Conservation (phyloP, 2,888 invertebrate species). For the Bruchidius siliquastri region DNA sequence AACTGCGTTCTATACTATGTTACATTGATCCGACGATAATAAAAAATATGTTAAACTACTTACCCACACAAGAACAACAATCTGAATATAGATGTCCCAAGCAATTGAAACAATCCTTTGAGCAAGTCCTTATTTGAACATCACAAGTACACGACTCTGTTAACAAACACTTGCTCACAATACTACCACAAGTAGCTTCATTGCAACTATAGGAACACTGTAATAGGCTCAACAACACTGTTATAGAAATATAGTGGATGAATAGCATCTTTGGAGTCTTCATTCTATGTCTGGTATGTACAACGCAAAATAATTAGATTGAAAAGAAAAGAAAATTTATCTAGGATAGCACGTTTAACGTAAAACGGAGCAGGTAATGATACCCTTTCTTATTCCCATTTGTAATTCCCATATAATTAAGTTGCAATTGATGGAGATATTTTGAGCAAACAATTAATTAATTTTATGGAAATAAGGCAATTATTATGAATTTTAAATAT, state of each 20-base stretch:
- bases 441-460: background rate
- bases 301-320: background rate
- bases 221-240: background rate
- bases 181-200: slow-evolving; percentile 91
- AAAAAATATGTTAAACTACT: slow-evolving; percentile 48
- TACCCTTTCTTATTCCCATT: background rate
- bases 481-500: no score
- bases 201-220: slow-evolving; percentile 57
- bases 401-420: background rate
- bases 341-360: background rate
- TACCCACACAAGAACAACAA: slow-evolving; percentile 97
- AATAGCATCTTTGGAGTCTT: background rate
- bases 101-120: slow-evolving; percentile 89
- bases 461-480: background rate
- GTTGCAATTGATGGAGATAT: background rate
- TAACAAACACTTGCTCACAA: slow-evolving; percentile 94
- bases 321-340: background rate
- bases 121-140: slow-evolving; percentile 60
- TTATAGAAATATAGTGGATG: background rate
- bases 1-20: no score
- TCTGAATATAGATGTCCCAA: slow-evolving; percentile 84
- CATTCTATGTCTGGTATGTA: no score
- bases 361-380: background rate
- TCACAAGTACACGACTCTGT: slow-evolving; percentile 96
- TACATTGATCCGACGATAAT: no score